phyloP scores from a whole-genome alignment of 2,113 vertebrate species.

The Atherinomorus stipes region DNA sequence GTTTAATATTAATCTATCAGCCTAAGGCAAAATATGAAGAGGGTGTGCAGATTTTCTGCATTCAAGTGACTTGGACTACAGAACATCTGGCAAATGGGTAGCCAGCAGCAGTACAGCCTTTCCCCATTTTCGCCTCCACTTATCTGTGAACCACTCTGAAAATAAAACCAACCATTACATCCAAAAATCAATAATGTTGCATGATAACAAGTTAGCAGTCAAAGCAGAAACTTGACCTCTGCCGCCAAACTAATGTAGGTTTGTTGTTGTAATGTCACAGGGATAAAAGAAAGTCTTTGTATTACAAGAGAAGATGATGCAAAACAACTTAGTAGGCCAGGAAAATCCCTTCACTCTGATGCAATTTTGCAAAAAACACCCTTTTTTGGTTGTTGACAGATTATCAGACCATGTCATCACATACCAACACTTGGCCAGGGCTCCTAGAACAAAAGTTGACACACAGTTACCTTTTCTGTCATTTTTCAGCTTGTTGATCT shows the following conservation, averaged over 20 bases:
- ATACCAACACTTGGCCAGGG: not conserved
- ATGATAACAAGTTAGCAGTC: slow-evolving; percentile 43
- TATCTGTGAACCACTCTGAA: slow-evolving; percentile 8
- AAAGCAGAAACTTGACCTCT: slow-evolving; percentile 36
- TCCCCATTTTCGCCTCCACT: slow-evolving; percentile 13
- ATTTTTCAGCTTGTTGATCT: not conserved
- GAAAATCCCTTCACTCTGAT: slow-evolving; percentile 13
- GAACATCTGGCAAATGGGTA: slow-evolving; percentile 4
- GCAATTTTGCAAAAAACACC: not conserved
- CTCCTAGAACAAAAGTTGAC: not conserved
- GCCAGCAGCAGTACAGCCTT: slow-evolving; percentile 9
- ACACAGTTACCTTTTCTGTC: not conserved
- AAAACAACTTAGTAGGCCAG: slow-evolving; percentile 2
- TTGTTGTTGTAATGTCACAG: not conserved
- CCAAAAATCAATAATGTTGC: slow-evolving; percentile 49
- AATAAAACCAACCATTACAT: slow-evolving; percentile 15
- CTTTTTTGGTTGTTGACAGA: slow-evolving; percentile 7
- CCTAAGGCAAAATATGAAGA: too few species aligned
- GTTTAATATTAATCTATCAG: too few species aligned
- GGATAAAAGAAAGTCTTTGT: slow-evolving; percentile 20
- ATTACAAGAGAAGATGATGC: slow-evolving; percentile 10
- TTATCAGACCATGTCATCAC: not conserved
- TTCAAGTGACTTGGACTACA: not conserved
- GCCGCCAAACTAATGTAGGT: slow-evolving; percentile 27
- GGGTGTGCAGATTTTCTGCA: not conserved